Conservation (phyloP, 2,113 vertebrate genomes). For the Brachyhypopomus occidentalis region DNA sequence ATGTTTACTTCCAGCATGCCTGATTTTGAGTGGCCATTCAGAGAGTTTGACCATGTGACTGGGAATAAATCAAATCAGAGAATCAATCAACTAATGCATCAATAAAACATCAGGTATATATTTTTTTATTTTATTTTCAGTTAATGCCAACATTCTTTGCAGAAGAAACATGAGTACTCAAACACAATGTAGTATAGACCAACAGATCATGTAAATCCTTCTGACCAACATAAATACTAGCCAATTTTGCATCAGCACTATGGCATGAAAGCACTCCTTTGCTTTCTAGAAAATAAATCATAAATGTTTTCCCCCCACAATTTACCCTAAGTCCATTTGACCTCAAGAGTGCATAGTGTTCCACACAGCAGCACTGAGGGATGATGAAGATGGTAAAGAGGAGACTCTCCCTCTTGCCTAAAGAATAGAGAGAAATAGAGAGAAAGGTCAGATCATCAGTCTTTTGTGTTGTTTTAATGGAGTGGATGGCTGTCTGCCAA, state of each 20-base stretch:
- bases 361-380: slow-evolving; percentile 53
- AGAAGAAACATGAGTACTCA: not conserved
- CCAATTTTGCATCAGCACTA: not conserved
- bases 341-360: slow-evolving; percentile 37
- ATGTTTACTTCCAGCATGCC: not conserved
- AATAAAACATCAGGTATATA: not conserved
- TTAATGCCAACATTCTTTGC: not conserved
- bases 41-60: not conserved
- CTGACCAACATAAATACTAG: not conserved
- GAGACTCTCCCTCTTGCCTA: slow-evolving; percentile 46
- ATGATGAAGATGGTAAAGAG: slow-evolving; percentile 51
- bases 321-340: slow-evolving; percentile 19
- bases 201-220: not conserved
- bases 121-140: not conserved
- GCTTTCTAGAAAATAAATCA: slow-evolving; percentile 37
- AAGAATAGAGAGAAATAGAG: slow-evolving; percentile 59
- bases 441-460: slow-evolving; percentile 71
- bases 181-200: not conserved
- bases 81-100: too few species aligned
- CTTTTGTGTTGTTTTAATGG: slow-evolving; percentile 69
- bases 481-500: slow-evolving; percentile 62
- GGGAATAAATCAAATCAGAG: not conserved
- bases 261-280: not conserved
- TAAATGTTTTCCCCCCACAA: slow-evolving; percentile 2
- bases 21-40: not conserved